Evolutionary conservation across 92 coral and sea anemone species (phyloP).

Genomic region (Epizoanthus scotinus): DNA sequence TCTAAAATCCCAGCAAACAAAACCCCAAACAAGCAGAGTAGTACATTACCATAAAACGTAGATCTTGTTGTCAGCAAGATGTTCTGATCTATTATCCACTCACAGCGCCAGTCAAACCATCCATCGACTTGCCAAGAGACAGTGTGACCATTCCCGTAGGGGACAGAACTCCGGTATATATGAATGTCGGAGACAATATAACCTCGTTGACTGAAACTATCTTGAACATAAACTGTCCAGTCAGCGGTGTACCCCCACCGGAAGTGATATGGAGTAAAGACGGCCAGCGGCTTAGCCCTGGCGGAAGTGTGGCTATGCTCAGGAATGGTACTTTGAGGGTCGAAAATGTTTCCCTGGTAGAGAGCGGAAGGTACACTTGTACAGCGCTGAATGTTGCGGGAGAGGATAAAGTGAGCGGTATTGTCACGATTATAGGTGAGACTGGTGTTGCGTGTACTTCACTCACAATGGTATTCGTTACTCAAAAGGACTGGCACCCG

Average conservation of each 20-base stretch:
- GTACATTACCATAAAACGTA: no score
- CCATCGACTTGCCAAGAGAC: no score
- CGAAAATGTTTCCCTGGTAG: background rate
- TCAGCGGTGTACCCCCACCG: constrained; percentile 54
- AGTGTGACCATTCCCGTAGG: constrained; percentile 1
- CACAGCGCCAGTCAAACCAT: no score
- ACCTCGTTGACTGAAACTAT: constrained; percentile 46
- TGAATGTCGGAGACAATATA: constrained; percentile 34
- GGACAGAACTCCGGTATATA: constrained; percentile 28
- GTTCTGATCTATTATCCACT: no score
- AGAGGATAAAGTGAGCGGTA: constrained; percentile 22
- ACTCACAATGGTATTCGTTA: no score
- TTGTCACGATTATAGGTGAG: constrained; percentile 42
- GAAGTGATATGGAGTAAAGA: constrained; percentile 43
- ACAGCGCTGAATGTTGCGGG: constrained; percentile 21
- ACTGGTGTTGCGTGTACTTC: background rate
- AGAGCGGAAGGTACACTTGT: constrained; percentile 21
- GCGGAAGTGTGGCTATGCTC: background rate
- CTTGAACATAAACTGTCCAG: constrained; percentile 35
- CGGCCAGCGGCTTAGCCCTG: constrained; percentile 3
- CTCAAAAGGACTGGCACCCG: no score
- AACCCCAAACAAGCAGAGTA: no score
- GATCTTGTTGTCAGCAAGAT: no score
- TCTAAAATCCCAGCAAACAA: no score
- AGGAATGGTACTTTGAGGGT: constrained; percentile 29